Conservation (phyloP, 1,140 invertebrate genomes). For the Carcinoscorpius rotundicauda region DNA sequence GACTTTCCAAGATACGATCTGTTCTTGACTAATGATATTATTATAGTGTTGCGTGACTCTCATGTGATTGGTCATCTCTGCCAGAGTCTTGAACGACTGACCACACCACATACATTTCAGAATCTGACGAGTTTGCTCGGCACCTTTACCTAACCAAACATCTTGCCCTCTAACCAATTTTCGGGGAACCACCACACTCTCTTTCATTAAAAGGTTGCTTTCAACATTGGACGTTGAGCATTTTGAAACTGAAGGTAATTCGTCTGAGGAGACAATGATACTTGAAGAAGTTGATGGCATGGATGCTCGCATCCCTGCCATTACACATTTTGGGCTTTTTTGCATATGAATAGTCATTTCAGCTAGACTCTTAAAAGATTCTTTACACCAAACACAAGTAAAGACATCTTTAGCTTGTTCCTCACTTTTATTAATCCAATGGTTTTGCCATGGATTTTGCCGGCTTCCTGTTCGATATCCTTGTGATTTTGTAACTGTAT, state of each 20-base stretch:
- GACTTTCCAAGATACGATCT: constrained; percentile 89
- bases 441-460: constrained; percentile 66
- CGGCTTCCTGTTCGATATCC: constrained; percentile 8
- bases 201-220: background rate
- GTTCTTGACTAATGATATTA: constrained; percentile 90
- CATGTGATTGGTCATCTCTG: constrained; percentile 97
- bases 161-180: constrained; percentile 95
- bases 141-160: constrained; percentile 94
- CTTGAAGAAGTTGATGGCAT: background rate
- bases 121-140: constrained; percentile 92
- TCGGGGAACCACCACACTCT: constrained; percentile 45
- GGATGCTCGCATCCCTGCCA: constrained; percentile 18
- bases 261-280: no score
- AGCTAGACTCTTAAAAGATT: constrained; percentile 77
- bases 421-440: constrained; percentile 84
- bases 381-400: constrained; percentile 90
- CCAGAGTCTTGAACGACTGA: constrained; percentile 83
- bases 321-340: constrained; percentile 75
- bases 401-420: constrained; percentile 85
- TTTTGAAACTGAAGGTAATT: no score
- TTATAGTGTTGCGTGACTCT: constrained; percentile 97
- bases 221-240: no score
- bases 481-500: no score
- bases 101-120: constrained; percentile 99
- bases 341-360: constrained; percentile 89